Percentiles rank a stretch among this genome's conserved stretches.
These are phyloP conservation scores for Chelon auratus DNA, from an alignment of 2,797 vertebrate genomes.

Conservation along the genomic window DNA sequence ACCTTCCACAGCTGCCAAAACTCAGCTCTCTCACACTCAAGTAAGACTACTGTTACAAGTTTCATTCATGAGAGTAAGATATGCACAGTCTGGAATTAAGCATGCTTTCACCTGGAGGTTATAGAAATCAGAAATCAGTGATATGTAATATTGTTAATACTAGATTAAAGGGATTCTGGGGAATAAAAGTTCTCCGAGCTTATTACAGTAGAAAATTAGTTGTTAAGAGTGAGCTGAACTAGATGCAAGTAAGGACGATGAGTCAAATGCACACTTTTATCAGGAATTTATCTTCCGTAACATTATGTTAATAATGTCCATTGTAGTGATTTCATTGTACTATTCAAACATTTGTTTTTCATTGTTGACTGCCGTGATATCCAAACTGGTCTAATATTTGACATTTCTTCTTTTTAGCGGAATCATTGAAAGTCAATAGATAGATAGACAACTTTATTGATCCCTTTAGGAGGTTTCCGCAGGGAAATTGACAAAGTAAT, in stretches of 20 bases:
- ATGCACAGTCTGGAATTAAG: neutral
- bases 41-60: conserved; percentile 65
- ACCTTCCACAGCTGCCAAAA: conserved; percentile 71
- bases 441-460: too few species aligned
- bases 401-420: too few species aligned
- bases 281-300: too few species aligned
- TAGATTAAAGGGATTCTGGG: too few species aligned
- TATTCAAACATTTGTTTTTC: neutral
- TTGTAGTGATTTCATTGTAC: neutral
- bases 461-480: too few species aligned
- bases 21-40: conserved; percentile 77
- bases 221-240: neutral
- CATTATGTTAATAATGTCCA: neutral
- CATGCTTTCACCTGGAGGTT: neutral
- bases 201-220: neutral
- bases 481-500: too few species aligned
- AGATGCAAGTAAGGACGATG: neutral
- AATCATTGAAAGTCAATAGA: too few species aligned
- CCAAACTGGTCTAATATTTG: too few species aligned
- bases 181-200: too few species aligned
- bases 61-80: neutral
- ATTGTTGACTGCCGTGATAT: neutral
- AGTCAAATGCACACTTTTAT: too few species aligned
- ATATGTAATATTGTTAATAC: too few species aligned
- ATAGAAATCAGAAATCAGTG: neutral